A percentile compares a stretch with the other conserved stretches of the same genome.
These are phyloP conservation scores for Lacerta agilis DNA, from an alignment of 2,797 vertebrate species.

Conservation along the genomic window DNA sequence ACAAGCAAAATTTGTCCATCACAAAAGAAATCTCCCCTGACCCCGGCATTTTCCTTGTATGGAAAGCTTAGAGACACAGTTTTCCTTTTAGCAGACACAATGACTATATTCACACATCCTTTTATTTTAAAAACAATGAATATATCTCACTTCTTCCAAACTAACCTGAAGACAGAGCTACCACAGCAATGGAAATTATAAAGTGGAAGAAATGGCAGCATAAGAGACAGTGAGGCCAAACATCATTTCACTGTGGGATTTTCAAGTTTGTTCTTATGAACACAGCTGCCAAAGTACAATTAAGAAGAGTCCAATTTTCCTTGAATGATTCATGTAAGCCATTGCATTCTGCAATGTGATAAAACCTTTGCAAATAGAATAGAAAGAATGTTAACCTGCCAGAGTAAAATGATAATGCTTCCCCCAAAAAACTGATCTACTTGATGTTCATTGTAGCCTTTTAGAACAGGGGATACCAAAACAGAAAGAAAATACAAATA, in stretches of 20 bases:
- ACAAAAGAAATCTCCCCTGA: too few relatives aligned
- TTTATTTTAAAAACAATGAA: too few relatives aligned
- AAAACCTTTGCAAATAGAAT: constrained; percentile 44
- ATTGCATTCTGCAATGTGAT: constrained; percentile 27
- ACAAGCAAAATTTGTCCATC: too few relatives aligned
- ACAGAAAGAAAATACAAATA: constrained; percentile 51
- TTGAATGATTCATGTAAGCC: not conserved
- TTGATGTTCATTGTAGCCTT: constrained; percentile 41
- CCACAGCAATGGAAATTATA: not conserved
- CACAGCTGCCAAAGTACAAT: constrained; percentile 15
- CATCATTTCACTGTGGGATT: not conserved
- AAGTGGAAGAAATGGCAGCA: not conserved
- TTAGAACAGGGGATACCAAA: constrained; percentile 42
- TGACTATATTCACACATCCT: too few relatives aligned
- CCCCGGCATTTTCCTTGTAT: too few relatives aligned
- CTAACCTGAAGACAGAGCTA: not conserved
- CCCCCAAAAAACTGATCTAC: not conserved
- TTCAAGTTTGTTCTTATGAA: not conserved
- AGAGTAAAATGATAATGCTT: constrained; percentile 45
- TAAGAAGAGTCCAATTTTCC: constrained; percentile 18
- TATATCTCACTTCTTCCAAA: not conserved
- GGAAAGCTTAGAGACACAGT: too few relatives aligned
- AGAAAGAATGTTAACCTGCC: constrained; percentile 46
- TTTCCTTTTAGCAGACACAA: too few relatives aligned
- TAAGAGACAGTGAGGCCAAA: not conserved